Base-by-base conservation (phyloP, 2,113 vertebrate species). In the Pseudopodoces humilis region DNA sequence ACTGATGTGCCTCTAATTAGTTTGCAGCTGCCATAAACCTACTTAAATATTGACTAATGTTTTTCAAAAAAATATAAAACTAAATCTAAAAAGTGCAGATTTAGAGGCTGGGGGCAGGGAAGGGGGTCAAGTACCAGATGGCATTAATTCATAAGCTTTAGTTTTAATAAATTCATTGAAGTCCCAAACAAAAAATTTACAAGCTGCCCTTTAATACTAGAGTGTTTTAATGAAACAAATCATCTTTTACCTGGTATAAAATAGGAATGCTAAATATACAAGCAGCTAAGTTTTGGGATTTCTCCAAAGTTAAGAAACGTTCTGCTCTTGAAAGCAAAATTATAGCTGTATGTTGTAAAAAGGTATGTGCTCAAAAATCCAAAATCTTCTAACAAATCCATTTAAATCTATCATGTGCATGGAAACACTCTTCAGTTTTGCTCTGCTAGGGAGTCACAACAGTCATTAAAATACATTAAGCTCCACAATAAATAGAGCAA, bases 381-480 rank as follows among this genome's bases (percentile, higher is more conserved):
- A 33, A 62, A 37, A 59, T 37, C 2, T 4, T 71, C 30, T 59
- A 90, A 87, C 23, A 44, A 52, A 83, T 92, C 19, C 43, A 77
- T 83, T 94, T 83, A 67, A 90, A 86, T 41, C 30, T 70, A 41
- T 37, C 47, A 58, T 18, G 4, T 56, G 49, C 50, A 70, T 3
- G 2, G 52, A 65, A 49, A 79, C 47, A 44, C 68, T 79, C 64
- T 80, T 87, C 49, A 92, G 69, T 71, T 94, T 88, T 82, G 37
- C 63, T 94, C 85, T 67, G 30, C 52, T 71, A 77, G 85, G 41
- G 24, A 90, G 41, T 83, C 88, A 93, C 82, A 94, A 86, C 22
- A 78, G 63, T 95, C 91, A 94, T 95, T 96, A 96, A 95, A 94
- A 96, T 76, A 93, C 69, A 96, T 94, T 94, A 90, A 94, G 49